phyloP scores from a whole-genome alignment of 2,888 invertebrate species.

The Zootermopsis nevadensis region DNA sequence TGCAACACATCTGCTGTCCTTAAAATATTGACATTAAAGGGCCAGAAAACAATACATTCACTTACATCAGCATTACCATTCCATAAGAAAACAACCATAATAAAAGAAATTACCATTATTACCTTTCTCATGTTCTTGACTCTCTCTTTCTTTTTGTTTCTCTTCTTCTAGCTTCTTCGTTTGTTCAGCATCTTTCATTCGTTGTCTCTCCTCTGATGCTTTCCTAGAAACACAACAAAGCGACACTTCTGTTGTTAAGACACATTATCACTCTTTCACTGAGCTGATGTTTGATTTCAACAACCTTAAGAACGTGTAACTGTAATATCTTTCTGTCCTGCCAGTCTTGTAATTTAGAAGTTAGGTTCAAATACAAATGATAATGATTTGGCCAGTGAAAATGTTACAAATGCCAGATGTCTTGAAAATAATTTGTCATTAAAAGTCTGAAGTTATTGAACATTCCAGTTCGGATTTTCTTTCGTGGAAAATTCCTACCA shows the following conservation, averaged over 20 bases:
- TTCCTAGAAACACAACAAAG: neutral
- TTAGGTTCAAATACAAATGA: too few relatives aligned
- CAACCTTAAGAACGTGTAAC: too few relatives aligned
- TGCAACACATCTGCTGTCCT: too few relatives aligned
- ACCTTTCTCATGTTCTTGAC: neutral
- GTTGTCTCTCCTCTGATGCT: neutral
- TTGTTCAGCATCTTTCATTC: neutral
- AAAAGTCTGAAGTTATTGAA: neutral
- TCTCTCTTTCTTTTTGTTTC: slow-evolving; percentile 7
- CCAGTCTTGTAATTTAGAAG: too few relatives aligned
- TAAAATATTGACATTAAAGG: too few relatives aligned
- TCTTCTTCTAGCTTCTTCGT: slow-evolving; percentile 23
- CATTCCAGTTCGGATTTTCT: neutral
- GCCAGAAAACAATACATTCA: too few relatives aligned
- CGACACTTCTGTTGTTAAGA: neutral
- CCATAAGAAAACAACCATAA: too few relatives aligned
- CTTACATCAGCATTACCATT: too few relatives aligned
- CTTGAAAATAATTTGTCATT: neutral
- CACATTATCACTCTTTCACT: neutral
- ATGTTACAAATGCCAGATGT: too few relatives aligned
- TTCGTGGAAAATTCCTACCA: neutral
- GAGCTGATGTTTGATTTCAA: neutral
- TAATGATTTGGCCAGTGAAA: too few relatives aligned
- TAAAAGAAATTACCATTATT: neutral
- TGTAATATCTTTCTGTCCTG: too few relatives aligned